Evolutionary conservation across 2,888 invertebrate genomes (phyloP).

Genomic region (Perithous albicinctus): DNA sequence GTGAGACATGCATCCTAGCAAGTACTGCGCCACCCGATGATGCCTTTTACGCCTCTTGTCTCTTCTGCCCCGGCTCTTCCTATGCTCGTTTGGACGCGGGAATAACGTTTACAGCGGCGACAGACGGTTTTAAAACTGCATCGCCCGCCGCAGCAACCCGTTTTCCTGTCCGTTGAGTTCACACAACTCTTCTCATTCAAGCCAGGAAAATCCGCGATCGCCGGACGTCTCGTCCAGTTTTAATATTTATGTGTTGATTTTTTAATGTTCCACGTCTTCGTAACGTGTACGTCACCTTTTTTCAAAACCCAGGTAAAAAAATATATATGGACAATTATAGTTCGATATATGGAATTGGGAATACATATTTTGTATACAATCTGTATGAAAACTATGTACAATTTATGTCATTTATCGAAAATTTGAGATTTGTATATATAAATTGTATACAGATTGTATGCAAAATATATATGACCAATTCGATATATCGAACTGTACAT

Average conservation of each 20-base stretch:
- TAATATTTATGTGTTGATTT: slow-evolving; percentile 9
- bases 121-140: slow-evolving; percentile 69
- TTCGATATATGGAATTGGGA: too few species aligned
- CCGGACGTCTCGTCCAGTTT: slow-evolving; percentile 6
- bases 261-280: neutral
- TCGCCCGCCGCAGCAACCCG: slow-evolving; percentile 48
- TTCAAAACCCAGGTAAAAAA: too few species aligned
- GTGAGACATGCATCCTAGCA: slow-evolving; percentile 10
- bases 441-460: too few species aligned
- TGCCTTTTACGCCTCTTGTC: slow-evolving; percentile 2
- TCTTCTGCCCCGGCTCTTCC: slow-evolving; percentile 10
- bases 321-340: too few species aligned
- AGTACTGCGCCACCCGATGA: neutral
- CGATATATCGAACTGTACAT: too few species aligned
- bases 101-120: slow-evolving; percentile 66
- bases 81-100: slow-evolving; percentile 19
- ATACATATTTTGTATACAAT: too few species aligned
- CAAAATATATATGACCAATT: too few species aligned
- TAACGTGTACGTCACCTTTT: slow-evolving; percentile 11
- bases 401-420: too few species aligned
- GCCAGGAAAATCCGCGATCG: neutral
- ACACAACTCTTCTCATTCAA: neutral
- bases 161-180: neutral
- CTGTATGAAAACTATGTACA: too few species aligned
- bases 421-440: too few species aligned